These are phyloP conservation scores for Drosophila saltans DNA, from an alignment of 1,140 invertebrate genomes.

Conservation along the genomic window DNA sequence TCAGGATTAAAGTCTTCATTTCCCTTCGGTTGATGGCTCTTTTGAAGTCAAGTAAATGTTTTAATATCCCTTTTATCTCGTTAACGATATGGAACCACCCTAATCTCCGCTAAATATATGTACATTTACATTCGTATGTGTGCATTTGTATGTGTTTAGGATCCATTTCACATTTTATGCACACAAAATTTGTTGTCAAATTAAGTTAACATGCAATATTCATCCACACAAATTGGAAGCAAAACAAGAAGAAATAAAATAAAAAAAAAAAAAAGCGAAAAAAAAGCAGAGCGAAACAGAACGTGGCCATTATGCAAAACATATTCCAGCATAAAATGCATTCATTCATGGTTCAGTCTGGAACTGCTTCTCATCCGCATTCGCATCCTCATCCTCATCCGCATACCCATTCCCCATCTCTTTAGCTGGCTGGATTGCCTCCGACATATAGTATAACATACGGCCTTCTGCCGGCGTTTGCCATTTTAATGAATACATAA, in stretches of 20 bases:
- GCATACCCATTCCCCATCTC: constrained; percentile 2
- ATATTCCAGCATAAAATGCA: constrained; percentile 40
- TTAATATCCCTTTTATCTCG: neutral
- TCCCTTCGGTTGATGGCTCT: neutral
- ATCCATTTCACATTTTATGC: constrained; percentile 45
- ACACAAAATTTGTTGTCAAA: constrained; percentile 19
- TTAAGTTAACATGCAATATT: constrained; percentile 46
- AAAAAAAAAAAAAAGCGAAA: constrained; percentile 1
- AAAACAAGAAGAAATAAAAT: constrained; percentile 34
- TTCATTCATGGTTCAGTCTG: constrained; percentile 36
- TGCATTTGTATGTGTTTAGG: constrained; percentile 42
- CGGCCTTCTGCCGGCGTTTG: constrained; percentile 58
- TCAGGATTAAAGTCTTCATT: too few species aligned
- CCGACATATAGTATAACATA: neutral
- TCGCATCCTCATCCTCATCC: neutral
- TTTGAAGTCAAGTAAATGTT: neutral
- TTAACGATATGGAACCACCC: neutral
- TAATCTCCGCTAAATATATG: neutral
- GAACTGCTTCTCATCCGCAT: constrained; percentile 4
- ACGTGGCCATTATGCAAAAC: constrained; percentile 46
- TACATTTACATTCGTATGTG: constrained; percentile 14
- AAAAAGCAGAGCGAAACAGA: too few species aligned
- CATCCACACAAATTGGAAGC: constrained; percentile 13
- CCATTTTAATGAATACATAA: constrained; percentile 80
- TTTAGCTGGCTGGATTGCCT: too few species aligned